These are phyloP conservation scores for Falco cherrug DNA, from an alignment of 2,797 vertebrate species.

Conservation along the genomic window DNA sequence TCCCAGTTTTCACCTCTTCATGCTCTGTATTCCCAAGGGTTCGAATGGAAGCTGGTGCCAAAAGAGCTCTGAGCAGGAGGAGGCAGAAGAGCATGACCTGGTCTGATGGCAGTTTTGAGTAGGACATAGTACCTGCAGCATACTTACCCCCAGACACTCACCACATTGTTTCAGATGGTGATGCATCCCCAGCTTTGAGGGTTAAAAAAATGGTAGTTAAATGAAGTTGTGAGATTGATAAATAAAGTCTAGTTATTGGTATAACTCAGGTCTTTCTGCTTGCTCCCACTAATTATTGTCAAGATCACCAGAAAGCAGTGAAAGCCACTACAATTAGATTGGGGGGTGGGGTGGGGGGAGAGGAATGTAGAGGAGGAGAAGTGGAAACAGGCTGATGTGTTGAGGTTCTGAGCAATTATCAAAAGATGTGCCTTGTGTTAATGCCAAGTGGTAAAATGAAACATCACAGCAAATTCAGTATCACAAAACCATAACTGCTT, in stretches of 20 bases:
- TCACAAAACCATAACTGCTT: not conserved
- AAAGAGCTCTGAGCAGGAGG: not conserved
- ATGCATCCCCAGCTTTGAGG: not conserved
- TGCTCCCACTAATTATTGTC: not conserved
- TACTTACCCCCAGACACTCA: not conserved
- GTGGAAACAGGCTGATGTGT: not conserved
- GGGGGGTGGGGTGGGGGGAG: too few relatives aligned
- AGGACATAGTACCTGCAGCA: not conserved
- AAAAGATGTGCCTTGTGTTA: not conserved
- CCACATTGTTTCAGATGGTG: fast-evolving
- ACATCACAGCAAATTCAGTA: constrained; percentile 3
- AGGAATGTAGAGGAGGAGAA: not conserved
- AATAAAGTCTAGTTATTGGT: not conserved
- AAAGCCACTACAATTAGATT: not conserved
- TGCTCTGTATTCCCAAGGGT: not conserved
- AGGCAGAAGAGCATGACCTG: not conserved
- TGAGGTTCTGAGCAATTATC: not conserved
- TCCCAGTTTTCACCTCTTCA: not conserved
- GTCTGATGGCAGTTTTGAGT: not conserved
- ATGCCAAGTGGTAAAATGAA: not conserved
- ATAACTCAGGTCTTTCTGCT: not conserved
- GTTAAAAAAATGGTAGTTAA: not conserved
- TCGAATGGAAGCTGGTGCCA: not conserved
- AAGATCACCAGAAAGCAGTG: not conserved
- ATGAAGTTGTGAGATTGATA: not conserved